phyloP scores from a whole-genome alignment of 2,797 vertebrate genomes.

The Cyclura pinguis region DNA sequence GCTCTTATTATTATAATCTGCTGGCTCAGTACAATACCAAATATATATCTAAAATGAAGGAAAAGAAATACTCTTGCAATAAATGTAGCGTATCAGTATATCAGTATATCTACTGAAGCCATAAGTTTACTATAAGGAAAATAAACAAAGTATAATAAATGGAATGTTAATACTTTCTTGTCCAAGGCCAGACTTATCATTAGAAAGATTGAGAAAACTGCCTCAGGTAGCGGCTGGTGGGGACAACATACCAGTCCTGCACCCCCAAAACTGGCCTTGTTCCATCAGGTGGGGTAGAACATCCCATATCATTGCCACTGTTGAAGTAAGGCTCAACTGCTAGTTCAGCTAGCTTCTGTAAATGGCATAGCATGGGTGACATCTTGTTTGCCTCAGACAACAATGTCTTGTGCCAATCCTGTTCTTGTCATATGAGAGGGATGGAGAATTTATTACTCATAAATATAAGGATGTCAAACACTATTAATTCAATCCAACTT shows the following conservation, averaged over 20 bases:
- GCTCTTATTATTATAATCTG: neutral
- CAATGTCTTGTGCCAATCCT: neutral
- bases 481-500: neutral
- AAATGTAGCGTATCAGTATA: neutral
- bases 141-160: neutral
- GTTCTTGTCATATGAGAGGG: neutral
- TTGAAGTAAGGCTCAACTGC: neutral
- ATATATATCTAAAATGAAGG: neutral
- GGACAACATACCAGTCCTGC: neutral
- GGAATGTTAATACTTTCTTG: neutral
- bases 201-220: neutral
- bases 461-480: neutral
- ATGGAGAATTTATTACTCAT: neutral
- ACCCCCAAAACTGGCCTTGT: neutral
- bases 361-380: neutral
- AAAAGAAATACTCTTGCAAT: neutral
- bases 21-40: neutral
- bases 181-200: neutral
- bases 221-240: neutral
- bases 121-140: neutral
- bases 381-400: neutral
- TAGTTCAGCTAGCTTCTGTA: neutral
- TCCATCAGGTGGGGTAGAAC: neutral
- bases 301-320: neutral
- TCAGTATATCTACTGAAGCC: neutral